These are phyloP conservation scores for Procapra przewalskii DNA, from an alignment of 2,113 vertebrate species.

Conservation along the genomic window DNA sequence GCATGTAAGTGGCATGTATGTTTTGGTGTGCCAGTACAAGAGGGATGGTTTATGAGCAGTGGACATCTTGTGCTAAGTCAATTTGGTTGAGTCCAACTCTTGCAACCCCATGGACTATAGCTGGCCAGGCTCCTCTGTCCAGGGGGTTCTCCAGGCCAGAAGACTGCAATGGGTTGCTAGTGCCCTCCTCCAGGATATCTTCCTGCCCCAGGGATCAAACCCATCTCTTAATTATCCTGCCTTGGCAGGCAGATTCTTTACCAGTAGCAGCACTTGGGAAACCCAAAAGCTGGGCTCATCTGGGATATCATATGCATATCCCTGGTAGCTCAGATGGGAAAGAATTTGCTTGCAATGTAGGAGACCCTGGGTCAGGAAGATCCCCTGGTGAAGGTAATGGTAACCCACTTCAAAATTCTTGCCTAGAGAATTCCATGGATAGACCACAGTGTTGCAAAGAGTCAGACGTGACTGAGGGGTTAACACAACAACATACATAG, in stretches of 20 bases:
- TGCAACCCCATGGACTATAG: neutral
- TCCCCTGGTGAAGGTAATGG: neutral
- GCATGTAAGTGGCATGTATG: fast-evolving
- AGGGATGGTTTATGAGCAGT: neutral
- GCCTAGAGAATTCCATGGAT: neutral
- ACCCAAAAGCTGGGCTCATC: neutral
- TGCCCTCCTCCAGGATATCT: neutral
- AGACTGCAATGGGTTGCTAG: neutral
- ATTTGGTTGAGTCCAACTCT: neutral
- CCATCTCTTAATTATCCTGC: neutral
- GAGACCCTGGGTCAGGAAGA: neutral
- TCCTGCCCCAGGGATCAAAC: neutral
- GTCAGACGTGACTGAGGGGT: neutral
- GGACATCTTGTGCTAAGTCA: neutral
- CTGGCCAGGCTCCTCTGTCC: neutral
- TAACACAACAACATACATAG: neutral
- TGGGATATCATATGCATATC: neutral
- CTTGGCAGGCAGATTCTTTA: neutral
- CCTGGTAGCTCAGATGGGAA: neutral
- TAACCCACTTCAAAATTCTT: neutral
- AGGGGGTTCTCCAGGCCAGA: neutral
- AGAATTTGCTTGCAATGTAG: neutral
- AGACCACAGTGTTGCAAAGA: neutral
- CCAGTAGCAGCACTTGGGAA: neutral
- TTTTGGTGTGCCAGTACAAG: neutral